Evolutionary conservation across 2,797 vertebrate species (phyloP).

Genomic region (Megaceryle alcyon): DNA sequence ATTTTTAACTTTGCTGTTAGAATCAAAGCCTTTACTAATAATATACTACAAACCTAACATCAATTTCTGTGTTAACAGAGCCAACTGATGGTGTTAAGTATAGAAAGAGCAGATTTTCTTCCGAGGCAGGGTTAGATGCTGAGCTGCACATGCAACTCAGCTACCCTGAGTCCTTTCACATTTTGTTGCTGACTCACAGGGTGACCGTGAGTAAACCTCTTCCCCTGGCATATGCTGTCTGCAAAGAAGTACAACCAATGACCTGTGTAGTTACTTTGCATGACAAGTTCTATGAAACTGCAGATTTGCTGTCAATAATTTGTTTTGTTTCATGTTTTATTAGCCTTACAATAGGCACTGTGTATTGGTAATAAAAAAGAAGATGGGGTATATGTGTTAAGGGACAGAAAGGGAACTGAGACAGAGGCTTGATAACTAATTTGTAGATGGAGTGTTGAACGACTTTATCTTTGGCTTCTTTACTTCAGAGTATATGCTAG

Average conservation of each 20-base stretch:
- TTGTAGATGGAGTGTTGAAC: background rate
- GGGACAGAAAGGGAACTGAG: background rate
- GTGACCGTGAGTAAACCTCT: background rate
- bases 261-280: background rate
- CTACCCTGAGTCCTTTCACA: background rate
- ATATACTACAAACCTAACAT: background rate
- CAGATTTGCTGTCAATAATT: background rate
- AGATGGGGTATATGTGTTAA: accelerated
- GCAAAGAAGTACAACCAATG: background rate
- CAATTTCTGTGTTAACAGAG: background rate
- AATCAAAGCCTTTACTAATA: background rate
- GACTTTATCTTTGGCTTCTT: background rate
- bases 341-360: accelerated
- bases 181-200: conserved; percentile 13
- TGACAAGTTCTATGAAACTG: background rate
- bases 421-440: background rate
- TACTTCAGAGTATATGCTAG: background rate
- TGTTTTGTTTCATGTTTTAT: background rate
- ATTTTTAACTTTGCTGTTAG: background rate
- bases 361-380: accelerated
- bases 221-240: background rate
- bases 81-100: background rate
- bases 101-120: background rate
- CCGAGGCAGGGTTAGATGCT: background rate
- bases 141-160: background rate